Base-by-base conservation (phyloP, 2,797 vertebrate species). In the Geotrypetes seraphini region DNA sequence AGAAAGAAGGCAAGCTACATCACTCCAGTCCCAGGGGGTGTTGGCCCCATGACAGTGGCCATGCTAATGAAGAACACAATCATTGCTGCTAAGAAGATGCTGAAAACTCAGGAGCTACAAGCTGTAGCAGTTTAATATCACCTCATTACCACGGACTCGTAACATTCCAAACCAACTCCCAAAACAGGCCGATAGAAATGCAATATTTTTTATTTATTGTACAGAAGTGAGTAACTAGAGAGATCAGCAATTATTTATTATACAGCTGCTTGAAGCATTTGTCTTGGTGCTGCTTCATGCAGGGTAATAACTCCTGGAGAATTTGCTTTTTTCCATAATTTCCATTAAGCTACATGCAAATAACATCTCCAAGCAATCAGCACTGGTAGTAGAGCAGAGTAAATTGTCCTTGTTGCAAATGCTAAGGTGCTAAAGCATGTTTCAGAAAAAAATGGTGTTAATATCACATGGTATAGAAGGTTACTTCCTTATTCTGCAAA, bases 11-110 rank as follows among this genome's bases (percentile, higher is more conserved):
- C 93, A 0, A 78, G 92, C 39, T 96, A 79, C 53, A 96, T 99
- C 68, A 99, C 94, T 0, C 95, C 94, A 0, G 95, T 99, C 3
- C 94, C 95, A 0, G 94, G 95, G 2, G 95, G 93, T 0, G 95
- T 99, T 2, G 95, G 95, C 18, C 95, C 95, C 42, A 94, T 99
- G 92, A 99, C 93, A 0, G 96, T 99, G 28, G 96, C 92, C 2
- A 99, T 99, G 96, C 84, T 99, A 4, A 98, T 99, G 96, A 97
- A 95, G 60, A 99, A 99, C 63, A 98, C 95, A 7, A 82, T 99
- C 48, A 96, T 96, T 4, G 96, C 93, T 2, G 91, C 96, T 3
- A 94, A 95, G 71, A 95, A 86, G 14, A 33, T 91, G 22, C 66
- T 90, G 40, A 70, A 57, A 16, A 49, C 28, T 2, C 42, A 54